Evolutionary conservation across 2,113 vertebrate species (phyloP).

Genomic region (Atlantisia rogersi): DNA sequence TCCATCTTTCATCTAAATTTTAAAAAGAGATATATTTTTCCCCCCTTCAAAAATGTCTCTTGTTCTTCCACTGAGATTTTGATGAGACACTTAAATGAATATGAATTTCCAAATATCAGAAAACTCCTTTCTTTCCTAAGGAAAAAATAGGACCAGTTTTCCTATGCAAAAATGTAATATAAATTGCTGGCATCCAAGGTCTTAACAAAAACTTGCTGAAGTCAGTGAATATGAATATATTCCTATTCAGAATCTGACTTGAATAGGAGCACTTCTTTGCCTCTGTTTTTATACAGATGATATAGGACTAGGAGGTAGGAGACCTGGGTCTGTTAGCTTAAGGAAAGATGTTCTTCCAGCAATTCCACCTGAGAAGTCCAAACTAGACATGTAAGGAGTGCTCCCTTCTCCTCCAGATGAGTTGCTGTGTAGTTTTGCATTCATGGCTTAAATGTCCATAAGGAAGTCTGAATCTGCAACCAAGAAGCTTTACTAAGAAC

Average conservation of each 20-base stretch:
- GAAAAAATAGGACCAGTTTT: not conserved
- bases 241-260: not conserved
- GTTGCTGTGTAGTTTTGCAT: not conserved
- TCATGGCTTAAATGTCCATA: not conserved
- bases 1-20: not conserved
- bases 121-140: not conserved
- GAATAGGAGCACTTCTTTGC: not conserved
- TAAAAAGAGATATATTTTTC: too few relatives aligned
- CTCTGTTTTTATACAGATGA: not conserved
- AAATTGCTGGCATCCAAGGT: not conserved
- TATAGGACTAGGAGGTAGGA: not conserved
- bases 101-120: not conserved
- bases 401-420: not conserved
- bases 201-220: not conserved
- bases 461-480: not conserved
- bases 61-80: not conserved
- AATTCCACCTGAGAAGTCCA: not conserved
- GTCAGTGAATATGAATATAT: not conserved
- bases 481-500: not conserved
- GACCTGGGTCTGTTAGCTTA: not conserved
- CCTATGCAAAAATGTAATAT: not conserved
- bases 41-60: not conserved
- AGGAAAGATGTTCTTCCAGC: not conserved
- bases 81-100: not conserved
- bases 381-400: not conserved